phyloP scores from a whole-genome alignment of 64 coral and sea anemone species.

The Stylophora pistillata region DNA sequence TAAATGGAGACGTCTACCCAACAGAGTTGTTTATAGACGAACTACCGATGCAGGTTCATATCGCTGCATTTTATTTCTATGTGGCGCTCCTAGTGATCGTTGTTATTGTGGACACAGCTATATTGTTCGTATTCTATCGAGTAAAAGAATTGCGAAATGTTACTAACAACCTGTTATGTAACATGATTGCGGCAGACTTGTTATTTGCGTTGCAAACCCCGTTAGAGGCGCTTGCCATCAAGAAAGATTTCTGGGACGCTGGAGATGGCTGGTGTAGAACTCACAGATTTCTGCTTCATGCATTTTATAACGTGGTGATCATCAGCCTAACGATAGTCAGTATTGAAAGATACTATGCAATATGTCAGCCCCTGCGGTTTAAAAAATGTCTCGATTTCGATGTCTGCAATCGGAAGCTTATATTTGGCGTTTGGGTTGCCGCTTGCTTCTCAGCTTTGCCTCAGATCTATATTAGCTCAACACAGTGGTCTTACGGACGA shows the following conservation, averaged over 20 bases:
- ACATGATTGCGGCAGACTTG: constrained; percentile 52
- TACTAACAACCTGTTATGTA: constrained; percentile 50
- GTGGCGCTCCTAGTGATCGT: constrained; percentile 20
- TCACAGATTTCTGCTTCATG: constrained; percentile 33
- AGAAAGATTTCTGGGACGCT: background rate
- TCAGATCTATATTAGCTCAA: constrained; percentile 41
- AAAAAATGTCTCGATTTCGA: constrained; percentile 26
- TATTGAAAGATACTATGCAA: constrained; percentile 55
- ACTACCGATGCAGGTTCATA: constrained; percentile 5
- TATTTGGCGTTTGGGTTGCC: constrained; percentile 14
- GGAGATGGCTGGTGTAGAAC: constrained; percentile 35
- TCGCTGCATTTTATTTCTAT: constrained; percentile 16
- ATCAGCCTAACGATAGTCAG: constrained; percentile 48
- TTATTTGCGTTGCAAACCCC: constrained; percentile 56
- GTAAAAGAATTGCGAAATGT: constrained; percentile 53
- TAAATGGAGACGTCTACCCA: background rate
- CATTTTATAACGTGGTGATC: constrained; percentile 56
- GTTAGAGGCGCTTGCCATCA: constrained; percentile 22
- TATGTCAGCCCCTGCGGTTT: constrained; percentile 48
- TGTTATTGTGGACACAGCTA: constrained; percentile 34
- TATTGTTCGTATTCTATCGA: constrained; percentile 42
- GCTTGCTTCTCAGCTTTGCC: constrained; percentile 22
- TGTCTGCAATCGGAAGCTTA: background rate
- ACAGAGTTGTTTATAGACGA: background rate
- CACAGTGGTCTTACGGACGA: background rate